A percentile compares a stretch with the other conserved stretches of the same genome.
phyloP scores from a whole-genome alignment of 1,140 invertebrate species.

The Diabrotica virgifera region DNA sequence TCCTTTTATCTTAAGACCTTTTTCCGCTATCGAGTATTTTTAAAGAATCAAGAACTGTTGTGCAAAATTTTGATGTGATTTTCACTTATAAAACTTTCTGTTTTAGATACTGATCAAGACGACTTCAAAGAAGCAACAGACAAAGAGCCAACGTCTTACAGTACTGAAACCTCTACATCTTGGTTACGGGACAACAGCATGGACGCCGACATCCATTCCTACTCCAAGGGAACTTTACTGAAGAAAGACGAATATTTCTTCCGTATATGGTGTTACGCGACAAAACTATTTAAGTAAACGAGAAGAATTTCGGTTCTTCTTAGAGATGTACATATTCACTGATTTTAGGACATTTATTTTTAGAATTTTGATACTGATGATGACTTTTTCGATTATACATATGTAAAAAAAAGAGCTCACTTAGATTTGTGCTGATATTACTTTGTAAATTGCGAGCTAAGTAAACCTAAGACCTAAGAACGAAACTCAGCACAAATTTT shows the following conservation, averaged over 20 bases:
- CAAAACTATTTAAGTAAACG: constrained; percentile 72
- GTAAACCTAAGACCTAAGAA: constrained; percentile 12
- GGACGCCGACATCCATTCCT: constrained; percentile 88
- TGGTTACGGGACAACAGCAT: constrained; percentile 90
- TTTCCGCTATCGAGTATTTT: background rate
- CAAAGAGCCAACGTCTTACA: constrained; percentile 72
- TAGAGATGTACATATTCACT: constrained; percentile 22
- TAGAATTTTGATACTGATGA: constrained; percentile 25
- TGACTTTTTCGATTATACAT: constrained; percentile 21
- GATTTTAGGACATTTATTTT: constrained; percentile 17
- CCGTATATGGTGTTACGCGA: constrained; percentile 84
- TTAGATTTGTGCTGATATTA: constrained; percentile 16
- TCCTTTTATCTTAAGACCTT: too few species aligned
- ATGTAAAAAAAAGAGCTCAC: constrained; percentile 14
- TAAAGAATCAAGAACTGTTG: background rate
- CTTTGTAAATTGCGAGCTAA: constrained; percentile 34
- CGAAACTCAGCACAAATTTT: constrained; percentile 17
- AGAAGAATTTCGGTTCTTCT: constrained; percentile 6
- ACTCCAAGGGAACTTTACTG: constrained; percentile 76
- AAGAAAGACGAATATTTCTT: constrained; percentile 92
- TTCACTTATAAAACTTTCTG: background rate
- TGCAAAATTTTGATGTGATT: background rate
- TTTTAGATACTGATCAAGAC: constrained; percentile 50
- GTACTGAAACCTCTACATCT: constrained; percentile 87
- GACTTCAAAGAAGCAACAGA: constrained; percentile 60